Conservation (phyloP, 2,113 vertebrate genomes). For the Chamaetylas fuelleborni region DNA sequence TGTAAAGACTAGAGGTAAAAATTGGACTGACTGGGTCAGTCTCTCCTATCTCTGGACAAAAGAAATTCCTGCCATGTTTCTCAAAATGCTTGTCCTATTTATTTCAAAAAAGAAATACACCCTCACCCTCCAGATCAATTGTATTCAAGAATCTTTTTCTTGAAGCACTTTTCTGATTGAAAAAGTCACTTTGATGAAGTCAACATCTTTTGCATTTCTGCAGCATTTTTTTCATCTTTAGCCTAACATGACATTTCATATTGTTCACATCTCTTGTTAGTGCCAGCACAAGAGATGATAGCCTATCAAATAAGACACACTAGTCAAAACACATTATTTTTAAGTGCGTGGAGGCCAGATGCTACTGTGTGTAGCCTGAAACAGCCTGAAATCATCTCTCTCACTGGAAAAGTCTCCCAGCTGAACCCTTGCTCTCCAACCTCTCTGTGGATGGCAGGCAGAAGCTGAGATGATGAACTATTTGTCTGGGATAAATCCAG, state of each 20-base stretch:
- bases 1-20: background rate
- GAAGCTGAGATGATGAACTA: background rate
- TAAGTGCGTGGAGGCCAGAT: slow-evolving; percentile 1
- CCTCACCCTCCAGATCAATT: background rate
- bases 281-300: slow-evolving; percentile 45
- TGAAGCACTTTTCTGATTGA: background rate
- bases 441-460: background rate
- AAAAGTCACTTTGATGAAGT: background rate
- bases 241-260: slow-evolving; percentile 36
- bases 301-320: slow-evolving; percentile 8
- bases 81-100: background rate
- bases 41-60: background rate
- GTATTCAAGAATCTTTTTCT: background rate
- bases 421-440: background rate
- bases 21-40: background rate
- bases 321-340: slow-evolving; percentile 54
- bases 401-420: background rate
- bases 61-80: background rate
- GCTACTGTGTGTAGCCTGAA: background rate
- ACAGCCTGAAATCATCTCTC: background rate
- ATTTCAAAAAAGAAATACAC: background rate
- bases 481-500: background rate
- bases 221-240: slow-evolving; percentile 11
- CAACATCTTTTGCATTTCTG: slow-evolving; percentile 26
- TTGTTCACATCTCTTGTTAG: slow-evolving; percentile 45